Conservation (phyloP, 2,888 invertebrate genomes). For the Agrilus mali region DNA sequence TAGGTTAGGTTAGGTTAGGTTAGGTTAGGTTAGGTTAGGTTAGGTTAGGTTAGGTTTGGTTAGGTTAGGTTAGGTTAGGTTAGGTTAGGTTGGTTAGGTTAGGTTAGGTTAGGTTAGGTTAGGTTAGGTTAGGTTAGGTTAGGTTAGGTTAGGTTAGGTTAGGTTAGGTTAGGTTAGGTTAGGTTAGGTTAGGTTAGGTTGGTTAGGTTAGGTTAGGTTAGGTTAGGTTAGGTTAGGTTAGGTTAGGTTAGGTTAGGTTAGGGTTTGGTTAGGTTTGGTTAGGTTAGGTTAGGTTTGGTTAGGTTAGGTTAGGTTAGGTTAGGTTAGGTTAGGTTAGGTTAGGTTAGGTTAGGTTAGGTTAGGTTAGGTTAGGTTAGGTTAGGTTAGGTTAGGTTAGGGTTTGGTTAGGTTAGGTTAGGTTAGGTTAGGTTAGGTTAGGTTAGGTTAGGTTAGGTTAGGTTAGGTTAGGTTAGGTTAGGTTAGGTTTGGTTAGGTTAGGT, state of each 20-base stretch:
- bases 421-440: conserved; percentile 9
- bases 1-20: conserved; percentile 13
- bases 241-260: conserved; percentile 3
- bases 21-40: conserved; percentile 10
- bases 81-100: conserved; percentile 6
- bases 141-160: neutral
- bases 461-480: conserved; percentile 11
- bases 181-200: conserved; percentile 7
- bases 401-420: conserved; percentile 8
- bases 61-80: conserved; percentile 10
- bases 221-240: conserved; percentile 3
- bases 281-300: conserved; percentile 9
- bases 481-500: conserved; percentile 11
- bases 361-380: conserved; percentile 9
- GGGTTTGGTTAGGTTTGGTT: conserved; percentile 8
- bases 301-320: conserved; percentile 7
- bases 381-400: conserved; percentile 9
- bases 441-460: conserved; percentile 7
- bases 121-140: conserved; percentile 4
- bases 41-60: conserved; percentile 10
- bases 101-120: conserved; percentile 9
- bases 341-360: conserved; percentile 8
- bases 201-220: conserved; percentile 6
- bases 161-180: conserved; percentile 2
- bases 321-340: conserved; percentile 8